Percentiles rank a stretch among this genome's conserved stretches.
Conservation (phyloP, 2,888 invertebrate genomes). For the Hyposoter dolosus region DNA sequence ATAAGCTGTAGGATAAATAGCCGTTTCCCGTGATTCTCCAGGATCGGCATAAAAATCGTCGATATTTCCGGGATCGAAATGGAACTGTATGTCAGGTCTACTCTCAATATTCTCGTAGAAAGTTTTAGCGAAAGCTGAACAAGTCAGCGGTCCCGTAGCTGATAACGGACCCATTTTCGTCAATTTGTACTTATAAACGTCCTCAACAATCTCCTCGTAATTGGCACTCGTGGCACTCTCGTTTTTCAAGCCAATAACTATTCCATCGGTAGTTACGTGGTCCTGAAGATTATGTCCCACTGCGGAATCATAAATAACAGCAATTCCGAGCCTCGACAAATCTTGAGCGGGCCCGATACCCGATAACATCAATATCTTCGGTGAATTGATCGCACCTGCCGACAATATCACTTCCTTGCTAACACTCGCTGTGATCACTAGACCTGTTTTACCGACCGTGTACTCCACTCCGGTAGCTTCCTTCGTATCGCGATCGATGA, state of each 20-base stretch:
- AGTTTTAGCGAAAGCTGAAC: conserved; percentile 88
- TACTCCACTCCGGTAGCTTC: conserved; percentile 84
- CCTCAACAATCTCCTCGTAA: conserved; percentile 78
- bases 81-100: conserved; percentile 89
- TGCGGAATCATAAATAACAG: conserved; percentile 82
- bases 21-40: conserved; percentile 85
- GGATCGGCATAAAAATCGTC: conserved; percentile 88
- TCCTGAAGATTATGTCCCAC: conserved; percentile 86
- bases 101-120: conserved; percentile 84
- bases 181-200: conserved; percentile 85
- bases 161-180: conserved; percentile 85
- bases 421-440: conserved; percentile 80
- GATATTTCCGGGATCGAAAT: conserved; percentile 87
- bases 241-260: conserved; percentile 80
- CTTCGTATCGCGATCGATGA: conserved; percentile 85
- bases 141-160: conserved; percentile 85
- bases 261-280: conserved; percentile 84
- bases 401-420: conserved; percentile 86
- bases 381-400: conserved; percentile 85
- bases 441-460: conserved; percentile 77
- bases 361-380: conserved; percentile 86
- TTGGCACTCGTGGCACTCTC: conserved; percentile 76
- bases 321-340: conserved; percentile 82
- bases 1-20: conserved; percentile 87
- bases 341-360: conserved; percentile 85